These are phyloP conservation scores for Rhinoraja longicauda DNA, from an alignment of 2,797 vertebrate species.

Conservation along the genomic window DNA sequence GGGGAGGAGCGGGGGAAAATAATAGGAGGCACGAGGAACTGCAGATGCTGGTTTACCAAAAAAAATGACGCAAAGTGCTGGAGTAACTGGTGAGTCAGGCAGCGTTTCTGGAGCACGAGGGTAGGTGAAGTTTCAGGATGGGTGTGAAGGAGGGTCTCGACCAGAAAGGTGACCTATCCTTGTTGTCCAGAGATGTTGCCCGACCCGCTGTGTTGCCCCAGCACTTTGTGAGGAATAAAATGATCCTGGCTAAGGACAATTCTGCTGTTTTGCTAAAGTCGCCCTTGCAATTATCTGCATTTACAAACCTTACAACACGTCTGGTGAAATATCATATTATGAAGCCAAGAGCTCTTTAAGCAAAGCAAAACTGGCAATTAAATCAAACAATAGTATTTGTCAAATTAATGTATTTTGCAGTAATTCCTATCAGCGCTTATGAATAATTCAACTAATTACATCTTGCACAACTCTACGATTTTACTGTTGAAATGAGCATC, in stretches of 20 bases:
- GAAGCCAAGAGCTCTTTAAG: background rate
- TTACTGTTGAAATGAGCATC: background rate
- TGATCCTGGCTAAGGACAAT: background rate
- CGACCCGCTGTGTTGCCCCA: no score
- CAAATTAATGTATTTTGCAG: conserved; percentile 14
- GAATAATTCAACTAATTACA: conserved; percentile 24
- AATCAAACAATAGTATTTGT: background rate
- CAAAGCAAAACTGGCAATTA: background rate
- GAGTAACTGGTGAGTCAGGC: no score
- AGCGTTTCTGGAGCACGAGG: no score
- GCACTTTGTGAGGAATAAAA: background rate
- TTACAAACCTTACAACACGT: background rate
- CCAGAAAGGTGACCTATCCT: no score
- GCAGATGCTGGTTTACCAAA: no score
- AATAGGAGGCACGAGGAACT: no score
- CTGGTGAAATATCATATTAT: background rate
- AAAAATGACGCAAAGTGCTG: no score
- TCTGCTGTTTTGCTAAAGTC: background rate
- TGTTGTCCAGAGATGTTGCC: no score
- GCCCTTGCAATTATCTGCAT: background rate
- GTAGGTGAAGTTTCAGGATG: no score
- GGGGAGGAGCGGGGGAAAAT: no score
- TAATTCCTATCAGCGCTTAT: background rate
- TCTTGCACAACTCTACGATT: background rate
- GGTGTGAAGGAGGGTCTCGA: no score